phyloP scores from a whole-genome alignment of 2,113 vertebrate species.

The Panthera leo region DNA sequence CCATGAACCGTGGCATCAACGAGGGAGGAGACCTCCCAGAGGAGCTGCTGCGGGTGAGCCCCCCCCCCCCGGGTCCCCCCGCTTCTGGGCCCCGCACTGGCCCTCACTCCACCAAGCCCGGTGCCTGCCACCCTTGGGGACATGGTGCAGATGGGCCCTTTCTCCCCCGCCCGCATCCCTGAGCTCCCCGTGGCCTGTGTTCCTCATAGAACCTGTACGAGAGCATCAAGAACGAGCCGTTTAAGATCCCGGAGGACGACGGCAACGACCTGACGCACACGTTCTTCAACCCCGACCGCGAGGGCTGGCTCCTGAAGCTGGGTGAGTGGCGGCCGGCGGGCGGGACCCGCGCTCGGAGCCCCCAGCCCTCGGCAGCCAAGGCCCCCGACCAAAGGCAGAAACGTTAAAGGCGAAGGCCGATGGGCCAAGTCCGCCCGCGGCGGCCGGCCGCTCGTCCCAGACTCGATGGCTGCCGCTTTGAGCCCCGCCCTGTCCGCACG shows the following conservation, averaged over 20 bases:
- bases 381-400: conserved; percentile 1
- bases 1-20: conserved; percentile 99
- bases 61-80: neutral
- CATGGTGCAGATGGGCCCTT: neutral
- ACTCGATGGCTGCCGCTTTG: conserved; percentile 50
- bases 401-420: neutral
- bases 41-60: conserved; percentile 93
- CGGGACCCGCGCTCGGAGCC: conserved; percentile 9
- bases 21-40: conserved; percentile 98
- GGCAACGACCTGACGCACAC: conserved; percentile 98
- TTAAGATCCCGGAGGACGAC: conserved; percentile 99
- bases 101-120: neutral
- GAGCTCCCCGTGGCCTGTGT: neutral
- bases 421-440: neutral
- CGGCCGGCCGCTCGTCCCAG: neutral
- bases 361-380: conserved; percentile 9
- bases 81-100: neutral
- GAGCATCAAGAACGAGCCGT: conserved; percentile 99
- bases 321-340: conserved; percentile 86
- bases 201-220: conserved; percentile 95
- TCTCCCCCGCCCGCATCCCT: neutral
- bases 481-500: conserved; percentile 55
- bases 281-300: conserved; percentile 99
- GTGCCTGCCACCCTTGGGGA: neutral
- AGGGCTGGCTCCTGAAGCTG: conserved; percentile 98